Base-by-base conservation (phyloP, 2,888 invertebrate species). In the Caenorhabditis sp. region DNA sequence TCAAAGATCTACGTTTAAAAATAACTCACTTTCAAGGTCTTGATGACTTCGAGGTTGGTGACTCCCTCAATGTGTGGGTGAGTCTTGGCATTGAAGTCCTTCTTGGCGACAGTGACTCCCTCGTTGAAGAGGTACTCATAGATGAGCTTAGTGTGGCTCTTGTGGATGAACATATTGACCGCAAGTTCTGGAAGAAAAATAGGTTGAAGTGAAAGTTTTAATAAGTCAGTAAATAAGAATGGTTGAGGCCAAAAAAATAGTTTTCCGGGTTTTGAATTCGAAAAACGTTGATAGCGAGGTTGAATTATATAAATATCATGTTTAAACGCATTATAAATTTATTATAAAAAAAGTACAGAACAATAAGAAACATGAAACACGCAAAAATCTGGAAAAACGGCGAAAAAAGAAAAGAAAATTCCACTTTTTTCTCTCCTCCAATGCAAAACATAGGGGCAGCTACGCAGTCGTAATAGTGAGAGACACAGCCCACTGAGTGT, bases 61-160 rank as follows among this genome's bases (percentile, higher is more conserved):
- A 99, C 95, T 86, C 91, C 92, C 89, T 95, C 94, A 85, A 99
- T 90, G 89, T 97, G 95, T 7, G 97, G 95, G 89, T 99, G 99
- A 90, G 95, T 95, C n/a, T 95, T 93, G 63, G 94, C 93, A 91
- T 95, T 94, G 90, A 94, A 94, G 90, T 99, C 97, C 89, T 99
- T 97, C 90, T 96, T 96, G 12, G 99, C 99, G 86, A 99, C 97
- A 92, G 97, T 93, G 77, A 99, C 99, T 89, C 99, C 99, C 91
- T 99, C 97, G 89, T 85, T 86, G 83, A 87, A 87, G 72, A 88
- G 79, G 91, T 94, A 94, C 89, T 99, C 97, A 90, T 95, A 99
- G 89, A 99, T 97, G 85, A 94, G 91, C 84, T 94, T 93, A 88
- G 96, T 93, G 90, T 96, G 95, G 91, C 94, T 94, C 91, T 97